Conservation (phyloP, 2,888 invertebrate genomes). For the Thereva unica region DNA sequence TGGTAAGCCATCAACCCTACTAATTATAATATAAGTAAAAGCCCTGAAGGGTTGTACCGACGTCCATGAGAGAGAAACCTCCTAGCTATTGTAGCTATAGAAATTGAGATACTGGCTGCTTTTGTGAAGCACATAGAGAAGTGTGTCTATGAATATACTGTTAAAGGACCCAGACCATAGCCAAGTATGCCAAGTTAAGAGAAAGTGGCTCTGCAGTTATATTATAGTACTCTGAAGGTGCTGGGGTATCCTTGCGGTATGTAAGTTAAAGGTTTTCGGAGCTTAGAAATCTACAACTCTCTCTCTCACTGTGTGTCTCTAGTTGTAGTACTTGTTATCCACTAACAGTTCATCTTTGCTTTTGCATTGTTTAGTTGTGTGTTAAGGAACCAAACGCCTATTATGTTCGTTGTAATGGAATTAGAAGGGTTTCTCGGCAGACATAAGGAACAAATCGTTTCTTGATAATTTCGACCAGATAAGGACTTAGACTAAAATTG, state of each 20-base stretch:
- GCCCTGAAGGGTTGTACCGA: slow-evolving; percentile 35
- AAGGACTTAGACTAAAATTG: not conserved
- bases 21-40: slow-evolving; percentile 40
- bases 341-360: slow-evolving; percentile 32
- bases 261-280: too few species aligned
- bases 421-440: slow-evolving; percentile 29
- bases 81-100: not conserved
- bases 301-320: too few species aligned
- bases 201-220: too few species aligned
- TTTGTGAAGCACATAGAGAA: not conserved
- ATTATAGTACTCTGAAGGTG: too few species aligned
- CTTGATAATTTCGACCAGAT: slow-evolving; percentile 30
- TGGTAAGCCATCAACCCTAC: slow-evolving; percentile 38
- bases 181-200: too few species aligned
- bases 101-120: slow-evolving; percentile 20
- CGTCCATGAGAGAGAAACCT: not conserved
- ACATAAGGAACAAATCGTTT: slow-evolving; percentile 35
- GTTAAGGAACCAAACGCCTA: slow-evolving; percentile 2
- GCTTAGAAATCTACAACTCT: too few species aligned
- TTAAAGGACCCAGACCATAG: too few species aligned
- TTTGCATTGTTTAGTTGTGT: slow-evolving; percentile 1
- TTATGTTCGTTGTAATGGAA: slow-evolving; percentile 35
- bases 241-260: too few species aligned
- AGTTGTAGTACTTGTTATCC: slow-evolving; percentile 21
- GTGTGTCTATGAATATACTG: slow-evolving; percentile 15